phyloP scores from a whole-genome alignment of 2,797 vertebrate genomes.

The Chrysolophus pictus region DNA sequence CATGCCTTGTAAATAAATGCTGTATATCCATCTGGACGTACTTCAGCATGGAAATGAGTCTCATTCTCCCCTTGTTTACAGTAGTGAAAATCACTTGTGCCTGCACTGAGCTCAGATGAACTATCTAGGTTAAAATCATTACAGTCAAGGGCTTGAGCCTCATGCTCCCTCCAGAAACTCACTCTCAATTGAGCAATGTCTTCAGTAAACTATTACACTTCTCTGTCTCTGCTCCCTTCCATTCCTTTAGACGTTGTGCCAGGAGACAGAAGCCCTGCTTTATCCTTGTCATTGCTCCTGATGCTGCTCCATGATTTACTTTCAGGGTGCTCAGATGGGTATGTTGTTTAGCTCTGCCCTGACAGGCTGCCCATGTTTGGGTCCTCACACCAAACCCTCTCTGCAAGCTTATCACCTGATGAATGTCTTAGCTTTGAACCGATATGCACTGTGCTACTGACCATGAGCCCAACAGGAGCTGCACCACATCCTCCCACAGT shows the following conservation, averaged over 20 bases:
- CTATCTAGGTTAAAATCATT: not conserved
- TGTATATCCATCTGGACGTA: not conserved
- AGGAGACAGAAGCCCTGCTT: not conserved
- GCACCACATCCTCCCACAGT: not conserved
- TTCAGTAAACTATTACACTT: not conserved
- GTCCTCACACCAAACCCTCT: not conserved
- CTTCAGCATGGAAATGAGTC: not conserved
- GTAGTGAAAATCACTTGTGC: not conserved
- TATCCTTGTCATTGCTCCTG: not conserved
- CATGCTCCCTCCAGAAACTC: not conserved
- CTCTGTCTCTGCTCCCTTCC: not conserved
- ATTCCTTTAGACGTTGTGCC: not conserved
- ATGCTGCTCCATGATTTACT: slow-evolving; percentile 1
- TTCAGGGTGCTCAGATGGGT: not conserved
- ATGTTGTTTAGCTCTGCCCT: not conserved
- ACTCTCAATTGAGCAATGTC: not conserved
- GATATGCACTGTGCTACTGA: not conserved
- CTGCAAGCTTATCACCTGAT: not conserved
- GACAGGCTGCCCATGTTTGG: not conserved
- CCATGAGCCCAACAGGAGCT: not conserved
- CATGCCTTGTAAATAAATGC: not conserved
- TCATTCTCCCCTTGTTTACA: not conserved
- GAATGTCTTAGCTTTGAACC: not conserved
- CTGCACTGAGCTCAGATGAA: not conserved
- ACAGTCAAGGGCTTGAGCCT: not conserved